These are phyloP conservation scores for Pseudachorutes palmiensis DNA, from an alignment of 1,140 invertebrate species.

Conservation along the genomic window DNA sequence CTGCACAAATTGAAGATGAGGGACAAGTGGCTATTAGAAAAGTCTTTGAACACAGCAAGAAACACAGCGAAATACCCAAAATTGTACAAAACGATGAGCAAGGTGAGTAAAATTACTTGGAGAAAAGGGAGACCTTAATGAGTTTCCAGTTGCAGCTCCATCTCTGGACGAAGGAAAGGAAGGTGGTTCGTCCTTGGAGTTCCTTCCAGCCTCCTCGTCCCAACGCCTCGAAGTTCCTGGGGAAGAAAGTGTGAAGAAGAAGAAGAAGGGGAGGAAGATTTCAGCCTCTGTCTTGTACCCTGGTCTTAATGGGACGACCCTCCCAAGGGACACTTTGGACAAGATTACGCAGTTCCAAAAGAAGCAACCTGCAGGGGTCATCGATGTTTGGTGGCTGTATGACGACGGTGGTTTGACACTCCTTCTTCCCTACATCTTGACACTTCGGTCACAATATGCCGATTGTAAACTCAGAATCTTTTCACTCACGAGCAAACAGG, in stretches of 20 bases:
- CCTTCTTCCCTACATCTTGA: conserved; percentile 50
- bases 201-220: no score
- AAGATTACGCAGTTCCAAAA: conserved; percentile 41
- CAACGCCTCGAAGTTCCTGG: not conserved
- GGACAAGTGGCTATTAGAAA: conserved; percentile 36
- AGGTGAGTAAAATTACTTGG: not conserved
- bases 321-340: conserved; percentile 39
- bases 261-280: conserved; percentile 1
- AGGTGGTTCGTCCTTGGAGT: no score
- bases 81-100: conserved; percentile 42
- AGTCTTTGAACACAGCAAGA: conserved; percentile 26
- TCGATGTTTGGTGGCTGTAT: conserved; percentile 60
- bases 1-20: conserved; percentile 52
- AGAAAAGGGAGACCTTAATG: no score
- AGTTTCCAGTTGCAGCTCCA: no score
- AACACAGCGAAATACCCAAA: conserved; percentile 54
- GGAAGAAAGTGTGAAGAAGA: not conserved
- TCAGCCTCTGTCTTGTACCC: conserved; percentile 42
- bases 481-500: conserved; percentile 46
- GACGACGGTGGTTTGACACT: conserved; percentile 56
- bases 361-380: conserved; percentile 43
- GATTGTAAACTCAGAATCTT: conserved; percentile 54
- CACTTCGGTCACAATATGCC: conserved; percentile 45
- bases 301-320: conserved; percentile 37
- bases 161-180: no score